These are phyloP conservation scores for Heliconius melpomene DNA, from an alignment of 1,140 invertebrate species.

Conservation along the genomic window DNA sequence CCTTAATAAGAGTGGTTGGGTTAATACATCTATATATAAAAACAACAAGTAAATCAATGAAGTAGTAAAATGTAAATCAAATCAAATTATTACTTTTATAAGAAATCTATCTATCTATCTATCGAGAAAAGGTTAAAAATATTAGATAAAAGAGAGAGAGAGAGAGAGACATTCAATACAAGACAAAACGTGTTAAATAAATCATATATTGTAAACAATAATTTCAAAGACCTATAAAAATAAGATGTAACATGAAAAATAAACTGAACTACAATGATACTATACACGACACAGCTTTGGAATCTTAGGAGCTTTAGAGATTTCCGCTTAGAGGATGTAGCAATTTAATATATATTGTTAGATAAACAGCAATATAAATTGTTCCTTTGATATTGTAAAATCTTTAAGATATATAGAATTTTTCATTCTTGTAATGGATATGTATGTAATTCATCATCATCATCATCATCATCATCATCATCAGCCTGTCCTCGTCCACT, in stretches of 20 bases:
- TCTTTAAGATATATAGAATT: background rate
- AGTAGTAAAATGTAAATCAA: no score
- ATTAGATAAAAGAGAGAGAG: no score
- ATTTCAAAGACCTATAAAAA: background rate
- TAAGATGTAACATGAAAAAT: background rate
- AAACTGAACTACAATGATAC: background rate
- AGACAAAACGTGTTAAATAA: no score
- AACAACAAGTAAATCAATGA: background rate
- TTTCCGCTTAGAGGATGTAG: background rate
- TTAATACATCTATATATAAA: background rate
- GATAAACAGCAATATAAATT: conserved; percentile 2
- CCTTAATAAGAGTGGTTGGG: background rate
- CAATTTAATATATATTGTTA: conserved; percentile 16
- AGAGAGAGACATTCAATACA: no score
- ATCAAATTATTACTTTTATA: no score
- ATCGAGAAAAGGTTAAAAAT: no score
- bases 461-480: no score
- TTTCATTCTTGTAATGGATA: background rate
- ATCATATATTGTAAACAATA: no score
- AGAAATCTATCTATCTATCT: no score
- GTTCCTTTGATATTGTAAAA: conserved; percentile 3
- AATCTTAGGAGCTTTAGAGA: conserved; percentile 11
- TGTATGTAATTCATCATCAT: background rate
- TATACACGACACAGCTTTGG: background rate
- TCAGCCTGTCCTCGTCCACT: no score